Base-by-base conservation (phyloP, 53 echinoderm and acorn worm species). In the Paracentrotus lividus region DNA sequence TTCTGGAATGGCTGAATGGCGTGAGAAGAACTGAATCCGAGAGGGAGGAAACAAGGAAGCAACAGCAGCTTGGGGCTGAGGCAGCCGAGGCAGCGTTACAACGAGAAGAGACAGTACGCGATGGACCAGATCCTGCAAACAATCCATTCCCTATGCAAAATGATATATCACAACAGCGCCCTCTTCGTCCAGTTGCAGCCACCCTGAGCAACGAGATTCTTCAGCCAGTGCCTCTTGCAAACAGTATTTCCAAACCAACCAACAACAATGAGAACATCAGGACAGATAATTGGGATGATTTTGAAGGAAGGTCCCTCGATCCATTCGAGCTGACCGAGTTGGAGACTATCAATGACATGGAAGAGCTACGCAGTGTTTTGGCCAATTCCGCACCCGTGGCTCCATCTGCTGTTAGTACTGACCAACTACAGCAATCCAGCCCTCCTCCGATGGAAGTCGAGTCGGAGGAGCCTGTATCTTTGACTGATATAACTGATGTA, bases 261-360 rank as follows among this genome's bases (percentile, higher is more conserved):
- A 52, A 49, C 20, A 89, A 89, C 34, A 88, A 88, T 27, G 32
- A 89, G 44, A 34, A 31, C 16, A 27, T 42, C 65, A 89, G 60
- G 55, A 67, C 49, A 27, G 72, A 90, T 67, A 90, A 72, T 75
- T 90, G 90, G 90, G 90, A 96, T 51, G 97, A 96, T 51, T 99
- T 99, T 96, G 98, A 99, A 69, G 94, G 86, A 53, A 90, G 88
- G 27, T 95, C 96, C 1, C 95, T 95, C 0, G 99, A 99, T 88
- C 99, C 97, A 6, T 99, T 99, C 95, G 99, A 99, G 87, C 85
- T 95, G 38, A 96, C 99, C 15, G 99, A 99, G 66, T 90, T 99
- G 58, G 95, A 99, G 90, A 99, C 97, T 23, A 59, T 99, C 21
- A 96, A 99, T 88, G 99, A 96, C 78, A 93, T 99, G 94, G 99